Evolutionary conservation across 1,140 invertebrate genomes (phyloP), one percentile per base, ranked within the genome.

Genomic region (Drosophila elegans): DNA sequence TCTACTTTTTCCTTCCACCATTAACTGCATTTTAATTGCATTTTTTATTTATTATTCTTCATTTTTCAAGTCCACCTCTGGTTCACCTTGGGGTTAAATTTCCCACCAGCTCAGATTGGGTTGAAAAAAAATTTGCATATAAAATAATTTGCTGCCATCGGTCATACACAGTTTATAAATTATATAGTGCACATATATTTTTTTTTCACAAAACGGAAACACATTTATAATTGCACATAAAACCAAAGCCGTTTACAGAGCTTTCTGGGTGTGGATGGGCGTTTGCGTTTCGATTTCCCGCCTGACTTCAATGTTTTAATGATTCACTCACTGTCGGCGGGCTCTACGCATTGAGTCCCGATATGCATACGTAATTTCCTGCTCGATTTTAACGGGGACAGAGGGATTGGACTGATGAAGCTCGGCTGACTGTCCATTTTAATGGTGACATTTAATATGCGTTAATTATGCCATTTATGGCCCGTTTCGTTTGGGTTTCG

Each of bases 391-490:
- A 63, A 75, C 72, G 46, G 61, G 12, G 27, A 21, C 44, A 32
- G n/a, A 38, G 41, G 48, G 39, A 52, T 32, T 49, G 52, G 36
- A 21, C 0, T 21, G 16, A 21, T 21, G 16, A 21, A 36, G n/a
- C 32, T 51, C 36, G 34, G 13, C 64, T 9, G 68, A 36, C 68
- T 71, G 57, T 63, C 39, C 80, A 76, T 63, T 86, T 86, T 86
- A 83, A 88, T 86, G 82, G 72, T 79, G 80, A 79, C 79, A 88
- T 88, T 86, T 82, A 86, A 88, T 68, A 88, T 88, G 74, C 83
- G 82, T 78, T 86, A 86, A 86, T 86, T 86, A 88, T 83, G 75
- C 74, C 83, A 86, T 88, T 86, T 86, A 86, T 86, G 82, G 66
- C 16, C 54, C 38, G 52, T 41, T 41, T 44, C 41, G 76, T 55